Evolutionary conservation across 2,797 vertebrate species (phyloP).

Genomic region (Ara ararauna): DNA sequence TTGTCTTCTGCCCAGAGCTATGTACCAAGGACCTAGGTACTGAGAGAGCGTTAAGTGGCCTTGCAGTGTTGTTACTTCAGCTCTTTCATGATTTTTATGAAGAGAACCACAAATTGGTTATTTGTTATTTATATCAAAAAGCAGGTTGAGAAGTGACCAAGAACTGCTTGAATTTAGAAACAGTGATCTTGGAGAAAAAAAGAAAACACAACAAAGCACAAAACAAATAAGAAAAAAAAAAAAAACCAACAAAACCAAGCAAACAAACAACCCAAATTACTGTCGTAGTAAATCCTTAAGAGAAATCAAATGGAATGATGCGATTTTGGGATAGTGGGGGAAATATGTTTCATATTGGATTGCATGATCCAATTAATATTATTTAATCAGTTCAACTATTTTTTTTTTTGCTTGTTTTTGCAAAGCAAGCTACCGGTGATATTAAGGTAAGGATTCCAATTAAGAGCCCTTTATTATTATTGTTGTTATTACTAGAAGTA

Average conservation of each 20-base stretch:
- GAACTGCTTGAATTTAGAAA: background rate
- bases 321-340: background rate
- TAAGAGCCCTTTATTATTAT: background rate
- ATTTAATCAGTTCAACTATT: background rate
- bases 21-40: background rate
- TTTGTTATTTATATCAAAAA: background rate
- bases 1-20: background rate
- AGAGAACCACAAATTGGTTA: background rate
- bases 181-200: background rate
- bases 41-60: background rate
- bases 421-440: background rate
- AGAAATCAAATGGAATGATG: background rate
- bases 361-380: background rate
- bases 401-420: background rate
- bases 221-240: background rate
- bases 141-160: background rate
- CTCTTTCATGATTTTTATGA: background rate
- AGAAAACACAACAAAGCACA: background rate
- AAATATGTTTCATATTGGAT: background rate
- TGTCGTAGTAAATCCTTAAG: background rate
- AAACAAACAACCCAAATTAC: background rate
- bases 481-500: background rate
- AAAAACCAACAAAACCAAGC: too few species aligned
- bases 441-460: background rate
- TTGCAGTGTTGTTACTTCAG: background rate